Percentiles rank a stretch among this genome's conserved stretches.
Evolutionary conservation across 35 echinoderm and acorn worm genomes (phyloP).

Genomic region (Diadema setosum): DNA sequence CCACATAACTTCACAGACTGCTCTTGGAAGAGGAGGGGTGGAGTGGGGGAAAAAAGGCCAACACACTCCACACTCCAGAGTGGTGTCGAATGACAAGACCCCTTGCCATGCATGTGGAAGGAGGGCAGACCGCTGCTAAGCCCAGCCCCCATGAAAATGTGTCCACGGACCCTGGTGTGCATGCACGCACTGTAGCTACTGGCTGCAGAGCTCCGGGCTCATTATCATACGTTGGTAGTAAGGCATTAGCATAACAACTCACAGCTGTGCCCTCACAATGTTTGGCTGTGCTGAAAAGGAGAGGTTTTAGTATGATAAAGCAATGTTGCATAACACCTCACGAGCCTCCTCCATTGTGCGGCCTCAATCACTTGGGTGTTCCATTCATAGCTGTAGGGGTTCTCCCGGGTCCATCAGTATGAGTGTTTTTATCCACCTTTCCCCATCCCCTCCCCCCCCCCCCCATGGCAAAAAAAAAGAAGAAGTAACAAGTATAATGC

Average conservation of each 20-base stretch:
- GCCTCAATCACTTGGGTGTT: not conserved
- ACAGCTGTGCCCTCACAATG: constrained; percentile 7
- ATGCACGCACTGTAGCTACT: not conserved
- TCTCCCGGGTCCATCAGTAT: not conserved
- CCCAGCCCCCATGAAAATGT: constrained; percentile 2
- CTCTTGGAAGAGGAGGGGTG: not conserved
- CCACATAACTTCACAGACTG: not conserved
- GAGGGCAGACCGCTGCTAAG: not conserved
- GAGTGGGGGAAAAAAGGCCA: not conserved
- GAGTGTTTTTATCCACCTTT: not conserved
- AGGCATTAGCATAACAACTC: constrained; percentile 25
- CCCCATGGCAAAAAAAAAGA: not conserved
- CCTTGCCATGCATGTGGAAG: not conserved
- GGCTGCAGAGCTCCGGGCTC: not conserved
- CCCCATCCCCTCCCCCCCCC: too few relatives aligned
- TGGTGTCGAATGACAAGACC: not conserved
- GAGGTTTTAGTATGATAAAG: not conserved
- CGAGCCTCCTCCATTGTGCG: not conserved
- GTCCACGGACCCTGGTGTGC: not conserved
- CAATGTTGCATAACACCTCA: constrained; percentile 3
- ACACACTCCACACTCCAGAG: not conserved
- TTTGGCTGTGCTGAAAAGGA: not conserved
- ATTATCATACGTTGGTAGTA: not conserved
- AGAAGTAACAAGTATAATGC: not conserved
- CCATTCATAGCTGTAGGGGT: not conserved